Evolutionary conservation across 2,113 vertebrate genomes (phyloP), one percentile per base, ranked within the genome.

Genomic region (Sinocyclocheilus grahami): DNA sequence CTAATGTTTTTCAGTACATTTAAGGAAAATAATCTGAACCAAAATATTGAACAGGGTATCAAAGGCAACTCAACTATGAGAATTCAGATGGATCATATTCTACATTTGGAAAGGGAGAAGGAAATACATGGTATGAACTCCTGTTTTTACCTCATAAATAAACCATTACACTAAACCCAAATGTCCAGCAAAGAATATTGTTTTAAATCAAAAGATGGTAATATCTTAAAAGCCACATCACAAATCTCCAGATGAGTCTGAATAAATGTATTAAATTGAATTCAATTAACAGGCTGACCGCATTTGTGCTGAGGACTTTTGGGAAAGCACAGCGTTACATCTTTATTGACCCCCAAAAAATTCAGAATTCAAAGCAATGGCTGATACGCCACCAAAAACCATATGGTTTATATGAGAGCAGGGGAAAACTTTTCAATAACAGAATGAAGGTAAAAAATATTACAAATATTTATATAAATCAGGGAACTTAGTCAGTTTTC

Each of bases 101-200:
- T 82, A 95, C 96, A 22, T 99, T 98, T 91, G 96, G 96, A 78
- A 77, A 92, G 6, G 92, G 93, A 85, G 11, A 74, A 0, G 96
- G 94, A 13, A 98, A 97, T 72, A 98, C 97, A 20, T 98, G 97
- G 97, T 98, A 92, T 96, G 95, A 78, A 82, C 42, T 42, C 42
- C 4, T 20, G 10, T 67, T 46, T 39, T 20, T 20, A 33, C 63
- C 9, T 9, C 16, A 39, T 39, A 67, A 30, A 67, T 30, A 2
- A 30, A 67, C 24, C 13, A 33, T 67, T 67, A 13, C 27, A 14
- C 11, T 7, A 39, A 39, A 13, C 27, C 8, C 42, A 42, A 9
- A 8, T 42, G 42, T 42, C 42, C 42, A 42, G 42, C 42, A 42
- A 42, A 8, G 42, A 42, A 42, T 42, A 42, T 42, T 42, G 42